Base-by-base conservation (phyloP, 2,888 invertebrate species). In the Troilus luridus region DNA sequence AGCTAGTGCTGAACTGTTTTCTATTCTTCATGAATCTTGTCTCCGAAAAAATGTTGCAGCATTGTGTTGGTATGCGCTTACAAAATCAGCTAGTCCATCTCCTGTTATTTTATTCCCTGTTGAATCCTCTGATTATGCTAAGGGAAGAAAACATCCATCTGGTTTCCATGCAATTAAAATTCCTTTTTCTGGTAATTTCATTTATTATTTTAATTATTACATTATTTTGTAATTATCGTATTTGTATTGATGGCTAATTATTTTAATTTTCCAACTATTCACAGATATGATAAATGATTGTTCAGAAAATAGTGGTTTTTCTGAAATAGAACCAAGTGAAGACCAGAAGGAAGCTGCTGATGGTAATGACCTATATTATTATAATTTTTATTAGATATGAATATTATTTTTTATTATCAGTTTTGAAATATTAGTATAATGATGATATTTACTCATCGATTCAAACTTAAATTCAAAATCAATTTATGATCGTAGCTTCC, bases 51-150 rank as follows among this genome's bases (percentile, higher is more conserved):
- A 85, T 58, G 90, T 91, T 54, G 91, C 91, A 21, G 88, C 91
- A 56, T 58, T 92, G 11, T 91, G 92, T 54, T 92, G 92, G 92
- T 89, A 90, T 64, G 88, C 90, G n/a, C 56, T 91, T 9, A 90
- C 85, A 9, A 91, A 91, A 60, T 54, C 85, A 24, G 88, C 90
- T 24, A 77, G 27, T 54, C 91, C 91, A 2, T 27, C 59, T 24
- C 64, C 88, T 27, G 91, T 88, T 0, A 54, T 89, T 24, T 72
- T 92, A 54, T 89, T 81, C 54, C 92, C 92, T 41, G 91, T 90
- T 24, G 89, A 88, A 24, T 89, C 91, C 41, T 59, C 88, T 7
- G 88, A 88, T 21, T 91, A 91, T 88, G 91, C 91, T 27, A 88
- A 81, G 41, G 88, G 88, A 10, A 91, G 90, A 41, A 88, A 91